A percentile compares a stretch with the other conserved stretches of the same genome.
Evolutionary conservation across 2,888 invertebrate genomes (phyloP).

Genomic region (Caenorhabditis drosophilae): DNA sequence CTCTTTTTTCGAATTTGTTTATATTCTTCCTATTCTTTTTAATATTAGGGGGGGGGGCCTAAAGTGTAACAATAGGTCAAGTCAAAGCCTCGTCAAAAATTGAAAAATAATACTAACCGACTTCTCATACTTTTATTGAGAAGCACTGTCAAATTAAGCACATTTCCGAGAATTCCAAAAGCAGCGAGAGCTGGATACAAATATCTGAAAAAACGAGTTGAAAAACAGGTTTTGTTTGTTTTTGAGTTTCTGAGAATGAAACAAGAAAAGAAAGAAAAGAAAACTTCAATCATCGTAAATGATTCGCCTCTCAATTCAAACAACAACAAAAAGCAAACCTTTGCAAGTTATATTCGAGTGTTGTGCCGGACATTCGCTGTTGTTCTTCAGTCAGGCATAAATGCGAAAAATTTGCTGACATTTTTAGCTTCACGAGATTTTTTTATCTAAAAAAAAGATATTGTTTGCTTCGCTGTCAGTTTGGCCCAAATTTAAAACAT

Average conservation of each 20-base stretch:
- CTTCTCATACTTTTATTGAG: slow-evolving; percentile 59
- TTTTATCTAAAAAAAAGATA: too few species aligned
- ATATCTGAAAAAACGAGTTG: slow-evolving; percentile 46
- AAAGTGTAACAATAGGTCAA: too few species aligned
- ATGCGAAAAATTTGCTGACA: slow-evolving; percentile 50
- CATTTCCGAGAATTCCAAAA: slow-evolving; percentile 66
- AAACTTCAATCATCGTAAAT: too few species aligned
- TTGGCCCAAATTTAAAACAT: slow-evolving; percentile 9
- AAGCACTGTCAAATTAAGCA: slow-evolving; percentile 64
- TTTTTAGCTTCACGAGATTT: background rate
- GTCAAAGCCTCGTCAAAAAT: too few species aligned
- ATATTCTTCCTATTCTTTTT: too few species aligned
- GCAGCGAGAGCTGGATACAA: slow-evolving; percentile 63
- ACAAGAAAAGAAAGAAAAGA: too few species aligned
- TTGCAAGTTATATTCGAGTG: slow-evolving; percentile 50
- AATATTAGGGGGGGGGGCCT: too few species aligned
- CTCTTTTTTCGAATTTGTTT: too few species aligned
- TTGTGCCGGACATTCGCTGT: slow-evolving; percentile 59
- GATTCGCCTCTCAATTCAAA: too few species aligned
- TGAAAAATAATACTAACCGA: slow-evolving; percentile 27
- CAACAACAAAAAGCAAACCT: too few species aligned
- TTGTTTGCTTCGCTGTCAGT: slow-evolving; percentile 10
- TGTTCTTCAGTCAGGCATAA: slow-evolving; percentile 59
- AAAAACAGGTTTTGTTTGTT: background rate
- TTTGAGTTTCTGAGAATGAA: background rate